phyloP scores from a whole-genome alignment of 2,797 vertebrate genomes.

The Hydrocynus forskahlii region DNA sequence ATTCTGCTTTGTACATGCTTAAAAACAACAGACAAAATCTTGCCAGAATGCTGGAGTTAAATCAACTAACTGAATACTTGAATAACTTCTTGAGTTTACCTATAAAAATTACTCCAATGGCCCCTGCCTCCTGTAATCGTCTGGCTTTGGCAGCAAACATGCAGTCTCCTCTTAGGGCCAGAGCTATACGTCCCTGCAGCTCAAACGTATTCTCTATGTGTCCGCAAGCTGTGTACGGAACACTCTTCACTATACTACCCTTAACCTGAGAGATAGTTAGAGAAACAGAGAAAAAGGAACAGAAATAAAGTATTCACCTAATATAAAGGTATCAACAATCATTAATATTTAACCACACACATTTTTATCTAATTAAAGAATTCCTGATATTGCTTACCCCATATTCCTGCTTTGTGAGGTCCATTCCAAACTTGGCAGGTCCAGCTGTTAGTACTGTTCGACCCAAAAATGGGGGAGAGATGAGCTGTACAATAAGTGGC shows the following conservation, averaged over 20 bases:
- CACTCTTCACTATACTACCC: slow-evolving; percentile 75
- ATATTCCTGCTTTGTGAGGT: slow-evolving; percentile 82
- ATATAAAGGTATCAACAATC: neutral
- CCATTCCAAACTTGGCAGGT: slow-evolving; percentile 84
- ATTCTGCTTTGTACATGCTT: neutral
- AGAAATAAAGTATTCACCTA: neutral
- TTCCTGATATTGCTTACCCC: slow-evolving; percentile 67
- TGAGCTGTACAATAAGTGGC: slow-evolving; percentile 80
- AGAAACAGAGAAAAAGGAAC: neutral
- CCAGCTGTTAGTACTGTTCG: slow-evolving; percentile 79
- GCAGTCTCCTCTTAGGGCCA: slow-evolving; percentile 81
- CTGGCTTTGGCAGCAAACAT: slow-evolving; percentile 84
- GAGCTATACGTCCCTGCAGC: slow-evolving; percentile 73
- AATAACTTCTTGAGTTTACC: slow-evolving; percentile 63
- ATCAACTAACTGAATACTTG: neutral
- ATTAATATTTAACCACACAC: too few species aligned
- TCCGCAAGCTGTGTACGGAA: slow-evolving; percentile 79
- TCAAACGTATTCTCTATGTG: slow-evolving; percentile 69
- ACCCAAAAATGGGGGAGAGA: slow-evolving; percentile 82
- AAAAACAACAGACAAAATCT: neutral
- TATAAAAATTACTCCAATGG: slow-evolving; percentile 80
- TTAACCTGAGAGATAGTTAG: slow-evolving; percentile 72
- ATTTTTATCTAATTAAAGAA: neutral
- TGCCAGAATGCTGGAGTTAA: neutral
- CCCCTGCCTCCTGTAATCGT: slow-evolving; percentile 78